Percentiles rank a stretch among this genome's conserved stretches.
phyloP scores from a whole-genome alignment of 2,888 invertebrate genomes.

The Zele albiditarsus region DNA sequence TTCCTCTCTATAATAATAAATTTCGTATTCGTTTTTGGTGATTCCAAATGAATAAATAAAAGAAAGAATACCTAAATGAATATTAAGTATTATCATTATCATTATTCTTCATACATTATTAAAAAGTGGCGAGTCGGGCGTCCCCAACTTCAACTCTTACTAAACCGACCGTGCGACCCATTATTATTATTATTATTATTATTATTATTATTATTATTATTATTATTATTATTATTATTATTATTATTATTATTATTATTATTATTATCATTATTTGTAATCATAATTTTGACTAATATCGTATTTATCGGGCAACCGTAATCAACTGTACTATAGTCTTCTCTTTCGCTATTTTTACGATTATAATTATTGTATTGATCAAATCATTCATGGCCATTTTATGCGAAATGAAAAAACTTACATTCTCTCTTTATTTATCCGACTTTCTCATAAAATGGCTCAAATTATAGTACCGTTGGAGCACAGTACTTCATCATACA shows the following conservation, averaged over 20 bases:
- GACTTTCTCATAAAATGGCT: background rate
- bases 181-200: slow-evolving; percentile 33
- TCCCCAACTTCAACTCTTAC: background rate
- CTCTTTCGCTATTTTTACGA: slow-evolving; percentile 29
- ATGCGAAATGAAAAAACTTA: slow-evolving; percentile 3
- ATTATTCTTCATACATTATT: no score
- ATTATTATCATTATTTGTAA: slow-evolving; percentile 8
- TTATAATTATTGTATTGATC: background rate
- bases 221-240: slow-evolving; percentile 21
- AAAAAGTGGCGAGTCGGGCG: no score
- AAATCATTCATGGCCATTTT: background rate
- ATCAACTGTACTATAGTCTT: slow-evolving; percentile 42
- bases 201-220: slow-evolving; percentile 21
- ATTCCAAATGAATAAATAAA: slow-evolving; percentile 4
- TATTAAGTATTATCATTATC: slow-evolving; percentile 13
- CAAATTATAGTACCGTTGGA: slow-evolving; percentile 57
- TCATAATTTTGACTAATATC: slow-evolving; percentile 5
- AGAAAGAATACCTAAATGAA: background rate
- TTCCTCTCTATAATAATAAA: background rate
- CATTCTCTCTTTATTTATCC: background rate
- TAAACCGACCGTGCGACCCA: background rate
- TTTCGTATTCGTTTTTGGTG: background rate
- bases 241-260: slow-evolving; percentile 11
- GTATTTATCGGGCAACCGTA: slow-evolving; percentile 27
- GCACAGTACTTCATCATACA: slow-evolving; percentile 30